Percentiles rank a stretch among this genome's conserved stretches.
These are phyloP conservation scores for Erebia epiphron DNA, from an alignment of 2,888 invertebrate species.

Conservation along the genomic window DNA sequence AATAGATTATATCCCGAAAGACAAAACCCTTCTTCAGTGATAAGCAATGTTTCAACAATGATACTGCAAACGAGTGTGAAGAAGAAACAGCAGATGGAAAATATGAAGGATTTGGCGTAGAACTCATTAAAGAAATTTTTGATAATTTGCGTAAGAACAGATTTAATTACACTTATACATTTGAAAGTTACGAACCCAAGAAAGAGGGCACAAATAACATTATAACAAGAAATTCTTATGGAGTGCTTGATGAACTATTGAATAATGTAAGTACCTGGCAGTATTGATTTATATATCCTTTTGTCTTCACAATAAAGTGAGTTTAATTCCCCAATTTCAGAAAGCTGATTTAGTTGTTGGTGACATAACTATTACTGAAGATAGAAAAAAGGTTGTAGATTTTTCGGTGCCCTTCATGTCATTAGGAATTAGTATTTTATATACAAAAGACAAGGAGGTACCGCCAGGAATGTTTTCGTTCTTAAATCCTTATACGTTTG, in stretches of 20 bases:
- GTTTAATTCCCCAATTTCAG: conserved; percentile 46
- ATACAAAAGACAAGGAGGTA: conserved; percentile 89
- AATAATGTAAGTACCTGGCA: conserved; percentile 60
- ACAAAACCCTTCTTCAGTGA: conserved; percentile 90
- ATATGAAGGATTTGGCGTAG: conserved; percentile 90
- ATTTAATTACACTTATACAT: conserved; percentile 65
- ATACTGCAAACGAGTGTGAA: conserved; percentile 51
- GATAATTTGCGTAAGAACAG: conserved; percentile 74
- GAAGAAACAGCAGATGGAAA: conserved; percentile 83
- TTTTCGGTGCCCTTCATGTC: conserved; percentile 99
- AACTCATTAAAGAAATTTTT: conserved; percentile 88
- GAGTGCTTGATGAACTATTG: conserved; percentile 66
- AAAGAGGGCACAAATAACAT: conserved; percentile 56
- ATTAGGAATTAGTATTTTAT: conserved; percentile 94
- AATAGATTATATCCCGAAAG: conserved; percentile 84
- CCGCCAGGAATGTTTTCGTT: conserved; percentile 93
- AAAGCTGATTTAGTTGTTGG: conserved; percentile 71
- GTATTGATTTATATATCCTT: neutral
- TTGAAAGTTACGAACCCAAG: conserved; percentile 54
- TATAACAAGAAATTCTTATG: conserved; percentile 67
- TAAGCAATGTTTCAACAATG: conserved; percentile 67
- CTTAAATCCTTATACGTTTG: conserved; percentile 90
- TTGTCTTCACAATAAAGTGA: neutral
- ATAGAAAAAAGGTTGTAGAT: conserved; percentile 93
- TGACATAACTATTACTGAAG: conserved; percentile 96